Percentiles rank a stretch among this genome's conserved stretches.
Conservation (phyloP, 2,888 invertebrate species). For the Limnephilus rhombicus region DNA sequence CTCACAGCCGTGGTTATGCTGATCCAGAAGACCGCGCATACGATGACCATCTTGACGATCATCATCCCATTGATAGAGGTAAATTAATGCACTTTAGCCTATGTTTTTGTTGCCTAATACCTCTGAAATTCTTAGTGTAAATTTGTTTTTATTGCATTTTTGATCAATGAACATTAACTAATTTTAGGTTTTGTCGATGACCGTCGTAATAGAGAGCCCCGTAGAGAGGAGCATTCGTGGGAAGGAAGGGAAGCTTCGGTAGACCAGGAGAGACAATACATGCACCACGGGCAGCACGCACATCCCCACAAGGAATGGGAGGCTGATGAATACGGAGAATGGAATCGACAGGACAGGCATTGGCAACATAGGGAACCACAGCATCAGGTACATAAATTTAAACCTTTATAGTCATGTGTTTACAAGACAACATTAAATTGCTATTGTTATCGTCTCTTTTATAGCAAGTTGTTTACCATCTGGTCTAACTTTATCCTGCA, state of each 20-base stretch:
- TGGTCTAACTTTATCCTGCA: neutral
- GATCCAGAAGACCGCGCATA: constrained; percentile 78
- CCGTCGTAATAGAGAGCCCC: constrained; percentile 74
- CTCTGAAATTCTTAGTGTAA: neutral
- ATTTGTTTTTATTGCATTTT: neutral
- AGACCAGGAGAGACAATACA: constrained; percentile 75
- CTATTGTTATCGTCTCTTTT: neutral
- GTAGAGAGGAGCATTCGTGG: constrained; percentile 78
- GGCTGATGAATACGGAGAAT: constrained; percentile 78
- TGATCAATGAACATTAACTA: neutral
- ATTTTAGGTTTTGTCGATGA: constrained; percentile 74
- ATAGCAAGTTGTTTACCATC: neutral
- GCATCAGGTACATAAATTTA: constrained; percentile 48
- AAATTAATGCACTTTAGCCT: constrained; percentile 63
- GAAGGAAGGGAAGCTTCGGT: constrained; percentile 76
- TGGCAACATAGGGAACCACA: constrained; percentile 75
- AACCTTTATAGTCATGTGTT: neutral
- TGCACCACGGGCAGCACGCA: constrained; percentile 67
- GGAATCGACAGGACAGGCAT: constrained; percentile 76
- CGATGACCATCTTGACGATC: constrained; percentile 75
- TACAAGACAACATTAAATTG: neutral
- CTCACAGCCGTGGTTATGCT: constrained; percentile 75
- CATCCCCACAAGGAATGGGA: constrained; percentile 77
- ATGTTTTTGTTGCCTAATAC: too few relatives aligned
- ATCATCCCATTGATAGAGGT: constrained; percentile 75